Evolutionary conservation across 2,113 vertebrate species (phyloP).

Genomic region (Prunella himalayana): DNA sequence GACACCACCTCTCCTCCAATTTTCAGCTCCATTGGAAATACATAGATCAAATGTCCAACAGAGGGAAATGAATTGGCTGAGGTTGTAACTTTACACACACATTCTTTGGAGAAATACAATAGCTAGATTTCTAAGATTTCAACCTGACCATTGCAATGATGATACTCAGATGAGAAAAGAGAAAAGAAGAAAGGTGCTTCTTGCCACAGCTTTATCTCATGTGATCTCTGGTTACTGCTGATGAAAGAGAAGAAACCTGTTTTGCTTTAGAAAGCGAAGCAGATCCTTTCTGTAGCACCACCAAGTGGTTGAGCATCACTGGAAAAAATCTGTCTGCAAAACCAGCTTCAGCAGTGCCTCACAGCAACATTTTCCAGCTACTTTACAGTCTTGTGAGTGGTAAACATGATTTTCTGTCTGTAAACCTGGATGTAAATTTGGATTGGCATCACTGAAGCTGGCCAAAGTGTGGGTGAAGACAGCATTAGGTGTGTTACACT

Average conservation of each 20-base stretch:
- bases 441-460: neutral
- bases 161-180: neutral
- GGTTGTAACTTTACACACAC: neutral
- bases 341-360: neutral
- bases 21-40: neutral
- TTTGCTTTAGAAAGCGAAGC: neutral
- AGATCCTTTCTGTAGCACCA: conserved; percentile 43
- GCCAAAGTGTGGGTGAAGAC: neutral
- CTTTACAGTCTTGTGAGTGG: neutral
- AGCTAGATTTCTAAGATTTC: neutral
- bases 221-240: neutral
- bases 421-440: neutral
- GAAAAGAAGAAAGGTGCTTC: neutral
- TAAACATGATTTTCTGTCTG: neutral
- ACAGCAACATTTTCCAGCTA: neutral
- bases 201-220: neutral
- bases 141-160: neutral
- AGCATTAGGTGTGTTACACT: neutral
- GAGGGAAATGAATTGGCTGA: neutral
- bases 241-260: neutral
- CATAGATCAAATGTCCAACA: neutral
- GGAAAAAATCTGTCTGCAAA: neutral
- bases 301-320: conserved; percentile 16
- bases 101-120: neutral
- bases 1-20: neutral